Evolutionary conservation across 2,113 vertebrate species (phyloP).

Genomic region (Rallus limicola): DNA sequence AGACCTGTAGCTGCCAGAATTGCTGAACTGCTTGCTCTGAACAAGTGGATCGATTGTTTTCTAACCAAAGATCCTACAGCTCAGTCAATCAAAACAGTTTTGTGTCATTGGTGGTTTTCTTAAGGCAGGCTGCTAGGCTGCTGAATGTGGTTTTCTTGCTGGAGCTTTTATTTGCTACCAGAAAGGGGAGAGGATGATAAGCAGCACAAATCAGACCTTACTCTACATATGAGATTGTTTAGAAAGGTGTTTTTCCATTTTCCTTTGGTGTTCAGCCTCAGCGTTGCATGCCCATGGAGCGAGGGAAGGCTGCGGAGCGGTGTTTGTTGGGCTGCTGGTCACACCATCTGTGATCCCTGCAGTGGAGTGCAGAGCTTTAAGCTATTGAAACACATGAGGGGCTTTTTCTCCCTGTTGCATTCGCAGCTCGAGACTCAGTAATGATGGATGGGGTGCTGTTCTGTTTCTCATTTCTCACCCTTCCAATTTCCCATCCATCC

Average conservation of each 20-base stretch:
- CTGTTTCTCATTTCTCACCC: not conserved
- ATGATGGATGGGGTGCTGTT: not conserved
- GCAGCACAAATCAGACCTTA: not conserved
- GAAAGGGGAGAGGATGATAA: not conserved
- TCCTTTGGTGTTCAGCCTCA: not conserved
- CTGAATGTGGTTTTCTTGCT: conserved; percentile 21
- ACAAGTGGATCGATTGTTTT: conserved; percentile 1
- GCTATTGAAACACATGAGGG: not conserved
- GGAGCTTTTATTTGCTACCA: conserved; percentile 22
- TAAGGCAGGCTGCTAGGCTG: conserved; percentile 30
- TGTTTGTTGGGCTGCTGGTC: fast-evolving
- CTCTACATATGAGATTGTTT: not conserved
- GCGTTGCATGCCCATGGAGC: fast-evolving
- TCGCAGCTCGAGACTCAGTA: not conserved
- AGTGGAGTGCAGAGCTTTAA: not conserved
- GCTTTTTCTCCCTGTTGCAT: not conserved
- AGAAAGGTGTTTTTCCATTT: not conserved
- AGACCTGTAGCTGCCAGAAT: not conserved
- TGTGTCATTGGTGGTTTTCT: conserved; percentile 42
- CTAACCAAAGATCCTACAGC: not conserved
- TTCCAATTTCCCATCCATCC: not conserved
- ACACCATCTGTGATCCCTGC: not conserved
- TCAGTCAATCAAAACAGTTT: conserved; percentile 16
- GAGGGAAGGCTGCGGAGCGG: not conserved
- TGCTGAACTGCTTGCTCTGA: not conserved